Percentiles rank a stretch among this genome's conserved stretches.
Conservation (phyloP, 2,888 invertebrate genomes). For the Eristalinus aeneus region DNA sequence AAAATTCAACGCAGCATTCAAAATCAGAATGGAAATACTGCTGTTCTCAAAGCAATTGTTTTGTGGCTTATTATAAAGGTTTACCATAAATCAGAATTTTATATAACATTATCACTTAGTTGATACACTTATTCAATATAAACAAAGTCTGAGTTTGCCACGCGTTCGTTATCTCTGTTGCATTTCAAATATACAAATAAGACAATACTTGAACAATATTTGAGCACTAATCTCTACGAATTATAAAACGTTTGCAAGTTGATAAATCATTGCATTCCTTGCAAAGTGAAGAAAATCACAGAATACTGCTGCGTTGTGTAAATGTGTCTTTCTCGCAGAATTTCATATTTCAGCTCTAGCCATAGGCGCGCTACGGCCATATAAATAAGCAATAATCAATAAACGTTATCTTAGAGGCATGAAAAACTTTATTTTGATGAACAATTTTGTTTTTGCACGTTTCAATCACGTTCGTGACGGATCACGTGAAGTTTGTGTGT, state of each 20-base stretch:
- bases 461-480: slow-evolving; percentile 22
- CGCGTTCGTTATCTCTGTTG: neutral
- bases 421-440: neutral
- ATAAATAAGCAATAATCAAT: neutral
- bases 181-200: neutral
- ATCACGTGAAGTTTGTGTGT: slow-evolving; percentile 9
- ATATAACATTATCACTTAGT: neutral
- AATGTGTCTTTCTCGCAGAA: neutral
- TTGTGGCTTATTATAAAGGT: no score
- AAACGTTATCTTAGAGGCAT: neutral
- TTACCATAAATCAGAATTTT: neutral
- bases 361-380: neutral
- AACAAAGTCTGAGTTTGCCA: neutral
- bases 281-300: neutral
- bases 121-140: neutral
- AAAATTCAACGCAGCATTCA: no score
- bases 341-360: neutral
- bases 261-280: neutral
- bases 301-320: neutral
- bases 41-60: no score
- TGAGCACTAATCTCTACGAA: neutral
- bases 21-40: no score
- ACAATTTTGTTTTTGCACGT: neutral
- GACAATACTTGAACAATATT: neutral
- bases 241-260: neutral